These are phyloP conservation scores for Epistrophe eligans DNA, from an alignment of 2,888 invertebrate species.

Conservation along the genomic window DNA sequence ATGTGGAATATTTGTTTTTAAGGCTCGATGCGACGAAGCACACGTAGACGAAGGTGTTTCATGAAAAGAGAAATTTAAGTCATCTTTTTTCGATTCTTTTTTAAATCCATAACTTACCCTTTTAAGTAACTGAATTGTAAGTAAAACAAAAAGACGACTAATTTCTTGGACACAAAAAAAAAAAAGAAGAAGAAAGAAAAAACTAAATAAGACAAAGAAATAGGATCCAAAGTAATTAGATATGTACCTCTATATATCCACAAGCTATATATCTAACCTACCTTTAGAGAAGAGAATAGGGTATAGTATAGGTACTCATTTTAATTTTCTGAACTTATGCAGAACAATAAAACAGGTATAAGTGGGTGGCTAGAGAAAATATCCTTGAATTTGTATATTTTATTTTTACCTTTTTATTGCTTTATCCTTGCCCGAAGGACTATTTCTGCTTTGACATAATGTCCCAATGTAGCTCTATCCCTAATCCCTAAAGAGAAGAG, in stretches of 20 bases:
- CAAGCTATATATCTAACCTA: neutral
- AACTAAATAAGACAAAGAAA: slow-evolving; percentile 34
- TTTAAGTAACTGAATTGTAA: slow-evolving; percentile 4
- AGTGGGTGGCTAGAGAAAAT: slow-evolving; percentile 14
- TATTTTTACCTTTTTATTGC: slow-evolving; percentile 36
- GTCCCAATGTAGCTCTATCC: slow-evolving; percentile 54
- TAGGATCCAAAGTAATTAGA: slow-evolving; percentile 11
- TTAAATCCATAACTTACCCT: neutral
- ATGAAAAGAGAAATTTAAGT: no score
- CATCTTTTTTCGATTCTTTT: no score
- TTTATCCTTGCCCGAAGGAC: slow-evolving; percentile 44
- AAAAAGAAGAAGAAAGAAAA: neutral
- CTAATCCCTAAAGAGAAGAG: slow-evolving; percentile 43
- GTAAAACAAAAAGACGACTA: neutral
- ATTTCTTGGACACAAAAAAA: no score
- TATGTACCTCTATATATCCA: neutral
- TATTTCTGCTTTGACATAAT: slow-evolving; percentile 57
- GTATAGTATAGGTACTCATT: slow-evolving; percentile 32
- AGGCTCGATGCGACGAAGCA: no score
- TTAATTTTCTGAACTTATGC: slow-evolving; percentile 45
- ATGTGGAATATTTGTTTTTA: no score
- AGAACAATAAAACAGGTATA: slow-evolving; percentile 6
- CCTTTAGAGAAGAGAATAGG: neutral
- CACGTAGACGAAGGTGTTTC: no score
- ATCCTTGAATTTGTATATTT: slow-evolving; percentile 52